These are phyloP conservation scores for Chiridota heheva DNA, from an alignment of 35 echinoderm and acorn worm genomes.

Conservation along the genomic window DNA sequence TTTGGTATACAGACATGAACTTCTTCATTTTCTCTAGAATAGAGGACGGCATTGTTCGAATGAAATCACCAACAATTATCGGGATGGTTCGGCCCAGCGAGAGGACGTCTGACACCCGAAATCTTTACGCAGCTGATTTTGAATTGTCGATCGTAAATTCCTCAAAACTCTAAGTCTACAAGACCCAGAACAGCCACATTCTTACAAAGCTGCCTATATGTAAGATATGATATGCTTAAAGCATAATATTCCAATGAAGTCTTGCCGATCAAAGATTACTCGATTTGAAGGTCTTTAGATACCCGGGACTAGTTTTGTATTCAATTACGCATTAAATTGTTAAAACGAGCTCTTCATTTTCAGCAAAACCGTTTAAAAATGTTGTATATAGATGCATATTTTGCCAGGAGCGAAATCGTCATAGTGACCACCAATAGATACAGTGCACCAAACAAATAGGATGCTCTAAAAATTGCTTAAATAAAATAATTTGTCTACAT, in stretches of 20 bases:
- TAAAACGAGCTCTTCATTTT: no score
- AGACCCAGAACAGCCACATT: background rate
- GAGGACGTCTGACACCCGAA: background rate
- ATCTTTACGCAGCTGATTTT: conserved; percentile 40
- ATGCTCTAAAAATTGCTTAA: no score
- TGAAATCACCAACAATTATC: conserved; percentile 65
- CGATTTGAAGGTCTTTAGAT: no score
- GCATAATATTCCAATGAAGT: background rate
- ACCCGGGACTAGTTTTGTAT: no score
- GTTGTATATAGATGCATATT: no score
- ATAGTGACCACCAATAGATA: no score
- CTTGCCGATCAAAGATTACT: background rate
- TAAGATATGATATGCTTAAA: conserved; percentile 7
- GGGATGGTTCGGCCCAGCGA: conserved; percentile 68
- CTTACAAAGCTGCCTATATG: conserved; percentile 6
- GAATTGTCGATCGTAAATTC: conserved; percentile 44
- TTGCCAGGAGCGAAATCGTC: no score
- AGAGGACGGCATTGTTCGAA: background rate
- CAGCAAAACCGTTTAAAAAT: no score
- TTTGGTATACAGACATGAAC: no score
- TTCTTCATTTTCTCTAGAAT: background rate
- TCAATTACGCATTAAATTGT: no score
- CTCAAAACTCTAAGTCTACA: background rate
- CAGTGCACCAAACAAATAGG: no score
- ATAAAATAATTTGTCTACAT: no score